Evolutionary conservation across 2,113 vertebrate genomes (phyloP).

Genomic region (Notarius lentiginosus): DNA sequence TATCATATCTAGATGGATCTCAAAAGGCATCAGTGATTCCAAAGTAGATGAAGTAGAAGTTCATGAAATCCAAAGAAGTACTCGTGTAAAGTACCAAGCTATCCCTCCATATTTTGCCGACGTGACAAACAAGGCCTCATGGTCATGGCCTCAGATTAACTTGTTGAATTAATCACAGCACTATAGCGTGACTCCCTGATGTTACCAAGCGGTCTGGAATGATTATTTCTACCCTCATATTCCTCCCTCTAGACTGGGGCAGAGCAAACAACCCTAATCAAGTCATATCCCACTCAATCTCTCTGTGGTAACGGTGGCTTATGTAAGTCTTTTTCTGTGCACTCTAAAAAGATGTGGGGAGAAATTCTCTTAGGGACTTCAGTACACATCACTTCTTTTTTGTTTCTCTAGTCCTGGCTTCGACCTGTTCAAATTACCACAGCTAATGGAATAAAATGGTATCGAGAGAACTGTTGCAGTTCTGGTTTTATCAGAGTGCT

Average conservation of each 20-base stretch:
- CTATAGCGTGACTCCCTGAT: slow-evolving; percentile 25
- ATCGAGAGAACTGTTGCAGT: neutral
- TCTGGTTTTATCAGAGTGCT: slow-evolving; percentile 43
- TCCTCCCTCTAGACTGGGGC: slow-evolving; percentile 42
- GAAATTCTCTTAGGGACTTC: neutral
- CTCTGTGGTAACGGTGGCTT: slow-evolving; percentile 54
- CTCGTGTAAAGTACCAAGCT: neutral
- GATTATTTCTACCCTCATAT: slow-evolving; percentile 6
- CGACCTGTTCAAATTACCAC: slow-evolving; percentile 38
- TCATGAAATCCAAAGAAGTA: neutral
- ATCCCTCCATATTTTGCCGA: neutral
- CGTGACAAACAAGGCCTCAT: slow-evolving; percentile 51
- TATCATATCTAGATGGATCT: neutral
- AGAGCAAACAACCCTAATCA: slow-evolving; percentile 57
- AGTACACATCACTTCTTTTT: slow-evolving; percentile 26
- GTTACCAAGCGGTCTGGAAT: neutral
- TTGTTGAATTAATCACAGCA: slow-evolving; percentile 59
- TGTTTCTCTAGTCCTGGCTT: slow-evolving; percentile 33
- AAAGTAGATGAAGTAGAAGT: neutral
- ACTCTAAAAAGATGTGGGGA: neutral
- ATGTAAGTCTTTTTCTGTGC: slow-evolving; percentile 38
- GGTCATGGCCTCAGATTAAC: slow-evolving; percentile 55
- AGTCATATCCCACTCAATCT: slow-evolving; percentile 48
- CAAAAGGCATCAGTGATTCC: neutral
- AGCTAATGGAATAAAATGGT: slow-evolving; percentile 52